Base-by-base conservation (phyloP, 2,113 vertebrate genomes). In the Xenopus borealis region DNA sequence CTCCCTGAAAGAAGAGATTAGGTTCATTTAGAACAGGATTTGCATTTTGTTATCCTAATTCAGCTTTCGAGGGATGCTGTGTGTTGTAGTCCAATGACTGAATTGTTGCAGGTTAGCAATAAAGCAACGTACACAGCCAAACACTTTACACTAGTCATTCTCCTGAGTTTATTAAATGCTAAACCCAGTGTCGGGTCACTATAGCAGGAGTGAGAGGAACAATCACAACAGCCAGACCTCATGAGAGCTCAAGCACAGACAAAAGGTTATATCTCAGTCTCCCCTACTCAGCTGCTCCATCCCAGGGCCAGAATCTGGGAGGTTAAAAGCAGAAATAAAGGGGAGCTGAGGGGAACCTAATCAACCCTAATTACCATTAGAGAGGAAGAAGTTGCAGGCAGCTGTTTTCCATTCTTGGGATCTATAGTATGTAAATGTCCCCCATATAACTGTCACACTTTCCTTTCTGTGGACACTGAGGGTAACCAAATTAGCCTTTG, bases 401-500 rank as follows among this genome's bases (percentile, higher is more conserved):
- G 89, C 90, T 89, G 88, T 88, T 92, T 91, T 85, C 89, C 91
- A 91, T 92, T 91, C 90, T 86, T 86, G 86, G 86, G 88, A 89
- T 91, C 89, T 90, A 90, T 90, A 90, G 87, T 91, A 93, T 92
- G 91, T 90, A 92, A 92, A 93, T 92, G 86, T 88, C 88, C 81
- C 89, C 66, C 90, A 92, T 90, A 90, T 86, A 84, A 86, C 83
- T 87, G 79, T 87, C 87, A 89, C 85, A 90, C 88, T 90, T 89
- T 88, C 85, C 83, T 89, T 88, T 90, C 89, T 89, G 88, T 90
- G 88, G 88, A 88, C 91, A 88, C 82, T 84, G 88, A 90, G 89
- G 89, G 86, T 89, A 91, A 91, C 90, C 87, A 91, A 91, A 93
- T 92, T 89, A 92, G 91, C 89, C 89, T 88, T 90, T 92, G 92